Conservation (phyloP, 2,797 vertebrate genomes). For the Semaprochilodus insignis region DNA sequence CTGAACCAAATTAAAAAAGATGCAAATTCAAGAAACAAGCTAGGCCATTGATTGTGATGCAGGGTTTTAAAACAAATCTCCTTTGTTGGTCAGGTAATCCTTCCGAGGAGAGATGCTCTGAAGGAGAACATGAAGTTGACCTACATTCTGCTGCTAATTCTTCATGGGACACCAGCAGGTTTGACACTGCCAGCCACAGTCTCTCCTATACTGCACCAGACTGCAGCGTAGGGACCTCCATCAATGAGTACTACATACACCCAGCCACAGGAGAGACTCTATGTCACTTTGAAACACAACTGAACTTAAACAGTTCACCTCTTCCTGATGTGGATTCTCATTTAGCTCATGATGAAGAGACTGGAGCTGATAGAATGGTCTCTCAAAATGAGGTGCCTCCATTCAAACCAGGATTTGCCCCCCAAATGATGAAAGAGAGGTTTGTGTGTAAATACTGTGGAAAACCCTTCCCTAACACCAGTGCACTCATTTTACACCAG, state of each 20-base stretch:
- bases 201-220: slow-evolving; percentile 35
- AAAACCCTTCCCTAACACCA: slow-evolving; percentile 49
- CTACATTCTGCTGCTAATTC: slow-evolving; percentile 16
- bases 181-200: slow-evolving; percentile 28
- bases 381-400: background rate
- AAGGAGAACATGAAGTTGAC: slow-evolving; percentile 15
- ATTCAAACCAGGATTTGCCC: slow-evolving; percentile 12
- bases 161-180: slow-evolving; percentile 48
- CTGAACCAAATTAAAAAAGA: too few relatives aligned
- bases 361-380: slow-evolving; percentile 5
- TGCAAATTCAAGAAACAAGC: too few relatives aligned
- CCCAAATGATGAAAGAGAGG: slow-evolving; percentile 39
- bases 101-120: slow-evolving; percentile 8
- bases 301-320: slow-evolving; percentile 7
- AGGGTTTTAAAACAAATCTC: background rate
- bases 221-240: slow-evolving; percentile 19
- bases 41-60: background rate
- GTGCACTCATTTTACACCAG: slow-evolving; percentile 54
- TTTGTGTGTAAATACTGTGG: slow-evolving; percentile 57
- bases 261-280: slow-evolving; percentile 9
- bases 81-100: slow-evolving; percentile 6
- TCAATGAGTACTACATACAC: slow-evolving; percentile 47
- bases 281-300: slow-evolving; percentile 28
- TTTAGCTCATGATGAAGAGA: slow-evolving; percentile 5
- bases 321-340: slow-evolving; percentile 25